These are phyloP conservation scores for Ochotona princeps DNA, from an alignment of 2,113 vertebrate species.

Conservation along the genomic window DNA sequence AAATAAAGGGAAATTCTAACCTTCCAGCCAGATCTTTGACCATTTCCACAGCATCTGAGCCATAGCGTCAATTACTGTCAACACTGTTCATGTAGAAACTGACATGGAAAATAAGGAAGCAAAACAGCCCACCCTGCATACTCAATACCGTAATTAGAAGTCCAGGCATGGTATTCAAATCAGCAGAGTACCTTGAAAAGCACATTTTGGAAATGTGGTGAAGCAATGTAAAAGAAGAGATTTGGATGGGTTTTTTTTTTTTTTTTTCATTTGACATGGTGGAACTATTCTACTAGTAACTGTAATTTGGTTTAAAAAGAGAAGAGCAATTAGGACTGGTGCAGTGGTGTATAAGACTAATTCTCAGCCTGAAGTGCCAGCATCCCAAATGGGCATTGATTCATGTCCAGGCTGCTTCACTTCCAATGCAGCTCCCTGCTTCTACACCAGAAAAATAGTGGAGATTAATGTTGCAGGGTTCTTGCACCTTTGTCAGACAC, in stretches of 20 bases:
- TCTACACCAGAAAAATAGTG: no score
- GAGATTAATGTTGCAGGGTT: no score
- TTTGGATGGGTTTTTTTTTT: not conserved
- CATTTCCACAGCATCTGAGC: slow-evolving; percentile 68
- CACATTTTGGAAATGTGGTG: not conserved
- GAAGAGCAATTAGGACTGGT: not conserved
- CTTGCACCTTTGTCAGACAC: no score
- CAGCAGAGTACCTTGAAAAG: not conserved
- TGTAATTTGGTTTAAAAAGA: slow-evolving; percentile 18
- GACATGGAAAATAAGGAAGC: not conserved
- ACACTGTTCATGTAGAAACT: slow-evolving; percentile 71
- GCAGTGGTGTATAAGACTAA: no score
- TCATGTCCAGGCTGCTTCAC: no score
- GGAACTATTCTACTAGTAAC: not conserved
- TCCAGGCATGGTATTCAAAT: slow-evolving; percentile 17
- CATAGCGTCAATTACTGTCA: slow-evolving; percentile 73
- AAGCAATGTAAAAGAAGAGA: not conserved
- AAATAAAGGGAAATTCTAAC: slow-evolving; percentile 53
- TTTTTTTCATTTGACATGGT: slow-evolving; percentile 21
- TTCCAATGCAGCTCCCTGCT: no score
- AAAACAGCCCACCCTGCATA: not conserved
- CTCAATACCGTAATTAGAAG: slow-evolving; percentile 7
- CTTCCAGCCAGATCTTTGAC: slow-evolving; percentile 56
- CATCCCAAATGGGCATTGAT: no score
- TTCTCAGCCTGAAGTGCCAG: no score